Evolutionary conservation across 92 coral and sea anemone species (phyloP).

Genomic region (Palythoa grandiflora): DNA sequence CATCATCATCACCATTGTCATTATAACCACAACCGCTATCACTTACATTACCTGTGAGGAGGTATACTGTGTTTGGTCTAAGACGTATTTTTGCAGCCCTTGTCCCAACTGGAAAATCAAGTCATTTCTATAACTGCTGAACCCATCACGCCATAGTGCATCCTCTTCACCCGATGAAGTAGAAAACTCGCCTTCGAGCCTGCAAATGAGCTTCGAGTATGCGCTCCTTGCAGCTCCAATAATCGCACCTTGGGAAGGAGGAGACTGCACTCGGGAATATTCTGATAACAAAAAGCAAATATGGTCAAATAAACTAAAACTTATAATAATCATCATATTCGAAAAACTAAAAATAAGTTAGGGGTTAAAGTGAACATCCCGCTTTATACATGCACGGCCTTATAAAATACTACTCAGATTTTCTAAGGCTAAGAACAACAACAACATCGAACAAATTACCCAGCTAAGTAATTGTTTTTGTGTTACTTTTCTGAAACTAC

Average conservation of each 20-base stretch:
- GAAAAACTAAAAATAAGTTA: no score
- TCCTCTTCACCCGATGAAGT: slow-evolving; percentile 69
- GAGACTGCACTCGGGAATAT: slow-evolving; percentile 33
- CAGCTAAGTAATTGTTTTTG: no score
- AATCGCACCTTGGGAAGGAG: slow-evolving; percentile 51
- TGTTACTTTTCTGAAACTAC: no score
- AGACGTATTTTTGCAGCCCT: slow-evolving; percentile 81
- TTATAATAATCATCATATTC: no score
- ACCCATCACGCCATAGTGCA: slow-evolving; percentile 74
- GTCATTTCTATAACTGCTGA: slow-evolving; percentile 76
- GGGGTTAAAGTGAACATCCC: no score
- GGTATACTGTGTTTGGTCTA: slow-evolving; percentile 55
- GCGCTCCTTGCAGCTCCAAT: slow-evolving; percentile 84
- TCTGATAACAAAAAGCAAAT: not conserved
- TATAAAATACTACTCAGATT: no score
- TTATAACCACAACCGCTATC: not conserved
- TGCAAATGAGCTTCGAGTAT: slow-evolving; percentile 83
- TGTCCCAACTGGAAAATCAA: slow-evolving; percentile 76
- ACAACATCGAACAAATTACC: no score
- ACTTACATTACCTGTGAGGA: slow-evolving; percentile 78
- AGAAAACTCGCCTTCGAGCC: slow-evolving; percentile 88
- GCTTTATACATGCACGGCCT: no score
- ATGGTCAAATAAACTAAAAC: no score
- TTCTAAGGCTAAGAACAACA: no score
- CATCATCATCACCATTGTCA: not conserved